Percentiles rank a stretch among this genome's conserved stretches.
These are phyloP conservation scores for Falcaria lacertinaria DNA, from an alignment of 2,888 invertebrate genomes.

Conservation along the genomic window DNA sequence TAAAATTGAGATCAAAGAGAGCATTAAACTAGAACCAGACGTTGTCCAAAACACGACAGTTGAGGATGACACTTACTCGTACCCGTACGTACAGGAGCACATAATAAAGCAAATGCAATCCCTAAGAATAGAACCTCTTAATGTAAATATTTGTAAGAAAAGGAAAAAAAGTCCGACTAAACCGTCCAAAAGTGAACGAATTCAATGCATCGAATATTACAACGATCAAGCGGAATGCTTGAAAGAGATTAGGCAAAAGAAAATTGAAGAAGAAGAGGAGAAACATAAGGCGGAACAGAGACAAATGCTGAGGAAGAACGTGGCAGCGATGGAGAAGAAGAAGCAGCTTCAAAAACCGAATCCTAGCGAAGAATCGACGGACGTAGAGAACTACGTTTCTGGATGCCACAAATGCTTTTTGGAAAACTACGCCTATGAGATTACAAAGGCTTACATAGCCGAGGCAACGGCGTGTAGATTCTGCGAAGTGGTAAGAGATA, in stretches of 20 bases:
- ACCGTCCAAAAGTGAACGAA: constrained; percentile 57
- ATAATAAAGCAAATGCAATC: constrained; percentile 76
- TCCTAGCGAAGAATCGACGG: constrained; percentile 69
- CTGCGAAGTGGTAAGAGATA: constrained; percentile 71
- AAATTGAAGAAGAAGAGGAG: constrained; percentile 56
- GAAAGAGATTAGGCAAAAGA: constrained; percentile 68
- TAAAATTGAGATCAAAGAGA: constrained; percentile 70
- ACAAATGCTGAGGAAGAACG: constrained; percentile 52
- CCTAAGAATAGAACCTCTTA: constrained; percentile 65
- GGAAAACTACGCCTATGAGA: constrained; percentile 70
- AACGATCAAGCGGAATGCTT: constrained; percentile 82
- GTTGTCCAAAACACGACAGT: constrained; percentile 48
- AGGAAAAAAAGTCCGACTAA: constrained; percentile 64
- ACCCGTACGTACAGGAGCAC: constrained; percentile 69
- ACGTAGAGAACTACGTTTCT: constrained; percentile 57
- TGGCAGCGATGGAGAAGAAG: constrained; percentile 57
- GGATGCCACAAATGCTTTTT: constrained; percentile 75
- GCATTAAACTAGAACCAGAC: constrained; percentile 65
- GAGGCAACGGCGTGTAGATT: constrained; percentile 68
- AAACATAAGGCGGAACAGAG: constrained; percentile 61
- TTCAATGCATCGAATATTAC: constrained; percentile 78
- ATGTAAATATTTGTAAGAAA: constrained; percentile 57
- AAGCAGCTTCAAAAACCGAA: constrained; percentile 46
- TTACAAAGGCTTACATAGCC: constrained; percentile 67
- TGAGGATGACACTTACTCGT: constrained; percentile 52